Base-by-base conservation (phyloP, 2,113 vertebrate species). In the Orycteropus afer region DNA sequence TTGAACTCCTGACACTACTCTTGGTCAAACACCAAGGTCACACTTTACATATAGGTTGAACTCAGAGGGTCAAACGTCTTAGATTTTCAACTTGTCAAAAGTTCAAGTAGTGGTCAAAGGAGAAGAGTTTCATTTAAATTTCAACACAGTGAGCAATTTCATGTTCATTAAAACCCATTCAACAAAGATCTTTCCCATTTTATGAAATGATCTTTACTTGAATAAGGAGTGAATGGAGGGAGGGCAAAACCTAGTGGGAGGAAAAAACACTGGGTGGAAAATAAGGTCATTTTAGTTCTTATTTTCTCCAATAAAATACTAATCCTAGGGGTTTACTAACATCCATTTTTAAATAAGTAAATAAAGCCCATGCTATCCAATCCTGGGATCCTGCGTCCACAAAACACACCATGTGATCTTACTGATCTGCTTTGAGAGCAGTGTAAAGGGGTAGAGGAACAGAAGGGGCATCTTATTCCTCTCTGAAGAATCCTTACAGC, bases 111-210 rank as follows among this genome's bases (percentile, higher is more conserved):
- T 61, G 53, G 74, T 93, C 47, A 67, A 91, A 91, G 51, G 53
- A 23, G 42, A 79, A 92, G 77, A 83, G 65, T 51, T 88, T 76
- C 74, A 89, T 37, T 86, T 81, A 82, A 55, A 86, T 37, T 96
- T 88, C 69, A 92, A 42, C 7, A 93, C 17, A 89, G 83, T 69
- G 86, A 85, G 71, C 32, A 88, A 89, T 40, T 85, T 42, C 55
- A 80, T 89, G 13, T 57, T 96, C 67, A 80, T 88, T 83, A 65
- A 96, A 87, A 71, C 42, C 18, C 77, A 79, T 59, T 69, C 53
- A 90, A 55, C n/a, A 90, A 74, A 81, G 79, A 59, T 27, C 27
- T 47, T 53, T 76, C 20, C 53, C 18, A 74, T 59, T 92, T 92
- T 59, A 67, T 3, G 53, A 93, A 88, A 89, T 51, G 40, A 10